Percentiles rank a stretch among this genome's conserved stretches.
Conservation (phyloP, 2,888 invertebrate genomes). For the Brachypalpus laphriformis region DNA sequence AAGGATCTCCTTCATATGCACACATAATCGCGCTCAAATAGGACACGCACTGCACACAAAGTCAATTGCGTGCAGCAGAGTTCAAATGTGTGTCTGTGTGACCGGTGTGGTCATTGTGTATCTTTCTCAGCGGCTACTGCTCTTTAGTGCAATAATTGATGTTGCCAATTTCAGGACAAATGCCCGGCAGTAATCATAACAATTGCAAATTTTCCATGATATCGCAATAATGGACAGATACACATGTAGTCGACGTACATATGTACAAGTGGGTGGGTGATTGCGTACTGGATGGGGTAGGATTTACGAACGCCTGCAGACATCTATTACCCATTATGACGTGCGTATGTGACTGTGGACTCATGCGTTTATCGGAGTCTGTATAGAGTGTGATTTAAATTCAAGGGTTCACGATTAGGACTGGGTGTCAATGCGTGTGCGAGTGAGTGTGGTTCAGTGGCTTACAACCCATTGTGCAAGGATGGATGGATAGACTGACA, state of each 20-base stretch:
- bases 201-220: conserved; percentile 72
- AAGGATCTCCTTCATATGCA: conserved; percentile 38
- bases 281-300: conserved; percentile 8
- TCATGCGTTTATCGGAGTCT: conserved; percentile 11
- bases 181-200: conserved; percentile 71
- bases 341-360: conserved; percentile 1
- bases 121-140: conserved; percentile 7
- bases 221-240: conserved; percentile 55
- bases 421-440: conserved; percentile 11
- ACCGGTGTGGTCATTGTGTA: conserved; percentile 17
- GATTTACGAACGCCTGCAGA: conserved; percentile 56
- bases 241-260: neutral
- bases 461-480: neutral
- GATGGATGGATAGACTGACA: conserved; percentile 16
- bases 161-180: conserved; percentile 69
- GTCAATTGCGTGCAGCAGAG: neutral
- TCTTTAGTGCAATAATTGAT: conserved; percentile 63
- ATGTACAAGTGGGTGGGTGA: neutral
- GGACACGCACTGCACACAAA: neutral
- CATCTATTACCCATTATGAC: conserved; percentile 56
- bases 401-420: conserved; percentile 33
- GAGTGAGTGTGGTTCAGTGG: conserved; percentile 11
- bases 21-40: conserved; percentile 16
- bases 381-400: conserved; percentile 44
- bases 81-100: conserved; percentile 22